Percentiles rank a stretch among this genome's conserved stretches.
phyloP scores from a whole-genome alignment of 2,113 vertebrate genomes.

The Pelmatolapia mariae region DNA sequence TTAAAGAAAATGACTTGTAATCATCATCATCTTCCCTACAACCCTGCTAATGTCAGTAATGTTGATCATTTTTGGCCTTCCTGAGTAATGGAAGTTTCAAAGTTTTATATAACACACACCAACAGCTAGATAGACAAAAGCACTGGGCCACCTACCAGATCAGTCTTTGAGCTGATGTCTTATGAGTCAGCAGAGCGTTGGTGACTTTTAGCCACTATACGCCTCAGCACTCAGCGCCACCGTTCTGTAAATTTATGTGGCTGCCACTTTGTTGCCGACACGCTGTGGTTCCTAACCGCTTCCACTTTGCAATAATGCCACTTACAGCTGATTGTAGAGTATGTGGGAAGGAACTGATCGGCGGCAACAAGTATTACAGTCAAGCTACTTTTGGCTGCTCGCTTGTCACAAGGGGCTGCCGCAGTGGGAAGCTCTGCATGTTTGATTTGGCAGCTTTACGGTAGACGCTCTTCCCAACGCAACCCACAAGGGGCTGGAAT shows the following conservation, averaged over 20 bases:
- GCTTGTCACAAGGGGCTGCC: not conserved
- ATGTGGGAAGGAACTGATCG: not conserved
- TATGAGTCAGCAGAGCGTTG: not conserved
- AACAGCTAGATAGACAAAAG: not conserved
- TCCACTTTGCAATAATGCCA: not conserved
- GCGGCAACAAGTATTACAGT: not conserved
- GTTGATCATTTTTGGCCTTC: not conserved
- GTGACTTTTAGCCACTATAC: not conserved
- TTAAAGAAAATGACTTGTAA: not conserved
- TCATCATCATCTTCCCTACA: not conserved
- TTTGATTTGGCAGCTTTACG: not conserved
- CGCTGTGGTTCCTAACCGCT: not conserved
- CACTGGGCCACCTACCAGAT: not conserved
- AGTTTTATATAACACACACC: not conserved
- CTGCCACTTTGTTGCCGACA: not conserved
- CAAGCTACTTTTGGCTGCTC: not conserved
- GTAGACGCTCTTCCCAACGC: rapidly evolving
- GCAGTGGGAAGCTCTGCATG: not conserved
- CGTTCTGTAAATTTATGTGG: not conserved
- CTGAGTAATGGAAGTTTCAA: not conserved
- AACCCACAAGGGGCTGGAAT: not conserved
- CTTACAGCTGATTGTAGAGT: not conserved
- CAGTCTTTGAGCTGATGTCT: not conserved
- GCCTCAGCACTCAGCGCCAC: not conserved
- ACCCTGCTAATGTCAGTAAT: not conserved